Base-by-base conservation (phyloP, 2,113 vertebrate species). In the Copsychus sechellarum region DNA sequence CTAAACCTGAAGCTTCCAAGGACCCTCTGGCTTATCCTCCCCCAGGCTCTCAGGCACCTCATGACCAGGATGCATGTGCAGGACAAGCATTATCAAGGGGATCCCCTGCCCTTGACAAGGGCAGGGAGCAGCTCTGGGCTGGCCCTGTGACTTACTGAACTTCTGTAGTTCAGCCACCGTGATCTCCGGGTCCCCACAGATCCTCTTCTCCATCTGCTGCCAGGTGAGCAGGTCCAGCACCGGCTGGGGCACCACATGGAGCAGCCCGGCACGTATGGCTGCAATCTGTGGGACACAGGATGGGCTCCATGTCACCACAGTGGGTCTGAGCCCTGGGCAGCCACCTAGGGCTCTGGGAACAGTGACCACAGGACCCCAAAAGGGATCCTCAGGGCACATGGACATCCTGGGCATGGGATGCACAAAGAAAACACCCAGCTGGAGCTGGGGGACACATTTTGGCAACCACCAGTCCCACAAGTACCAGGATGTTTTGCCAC, bases 141-240 rank as follows among this genome's bases (percentile, higher is more conserved):
- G 43, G 45, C 61, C 16, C 34, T 50, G 31, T 65, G 25, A 98
- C 98, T 98, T 96, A 98, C 98, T 96, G 66, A 97, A 98, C 69
- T 97, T 98, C 93, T 93, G 99, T 34, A 99, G 97, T 62, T 99
- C 98, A 5, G 98, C 98, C 91, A 98, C 98, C 0, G 98, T 98
- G 96, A 99, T 99, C 92, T 99, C 98, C 0, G 99, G 98, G 92
- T 99, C 98, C 66, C 99, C 99, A 0, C 99, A 99, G 90, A 99
- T 97, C 97, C 98, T 99, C 97, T 98, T 99, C 89, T 99, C 99
- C 71, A 99, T 97, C 90, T 99, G 98, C 96, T 99, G 99, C 99
- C 99, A 99, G 28, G 99, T 99, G 25, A 99, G 98, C 85, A 99
- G 97, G 96, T 99, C 99, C 90, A 99, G 95, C 81, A 99, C 99